Base-by-base conservation (phyloP, 2,113 vertebrate genomes). In the Pelmatolapia mariae region DNA sequence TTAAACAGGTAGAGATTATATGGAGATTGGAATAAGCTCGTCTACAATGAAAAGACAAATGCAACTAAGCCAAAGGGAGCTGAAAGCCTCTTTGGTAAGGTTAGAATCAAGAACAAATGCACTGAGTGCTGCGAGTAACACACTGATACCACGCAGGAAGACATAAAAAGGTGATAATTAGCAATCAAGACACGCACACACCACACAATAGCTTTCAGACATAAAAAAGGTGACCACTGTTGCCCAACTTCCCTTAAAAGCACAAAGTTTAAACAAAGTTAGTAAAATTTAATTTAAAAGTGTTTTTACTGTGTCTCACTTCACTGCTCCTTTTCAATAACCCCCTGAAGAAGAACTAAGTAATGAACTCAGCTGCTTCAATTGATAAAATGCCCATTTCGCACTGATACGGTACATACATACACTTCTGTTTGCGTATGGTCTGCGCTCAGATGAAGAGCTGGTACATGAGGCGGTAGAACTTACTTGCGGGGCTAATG, bases 401-500 rank as follows among this genome's bases (percentile, higher is more conserved):
- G 43, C 56, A 54, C 12, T 18, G 26, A 79, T 59, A 54, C 10
- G 15, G 43, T n/a, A 61, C 45, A 86, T 54, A 24, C 45, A 11
- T 53, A 45, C 31, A 15, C 18, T 57, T n/a, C 11, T 83, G 26
- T 83, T 83, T 85, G 43, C 40, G 38, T 53, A 45, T 24, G 31
- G 10, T 86, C 13, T 82, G 22, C 5, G 59, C 10, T 66, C 11
- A 33, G 12, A 85, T 78, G 16, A 82, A 80, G 31, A 29, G 56
- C 31, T 66, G 53, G 54, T 56, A 18, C 12, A 56, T 45, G 83
- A 47, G 5, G 78, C 36, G 80, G 36, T 82, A 54, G 85, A 88
- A 95, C 96, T 98, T 97, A 99, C 98, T 99, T 82, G 97, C 98
- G 87, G 97, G 98, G 92, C 96, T 63, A 92, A 99, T 99, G 96